A percentile compares a stretch with the other conserved stretches of the same genome.
Conservation (phyloP, 2,797 vertebrate genomes). For the Tadarida brasiliensis region DNA sequence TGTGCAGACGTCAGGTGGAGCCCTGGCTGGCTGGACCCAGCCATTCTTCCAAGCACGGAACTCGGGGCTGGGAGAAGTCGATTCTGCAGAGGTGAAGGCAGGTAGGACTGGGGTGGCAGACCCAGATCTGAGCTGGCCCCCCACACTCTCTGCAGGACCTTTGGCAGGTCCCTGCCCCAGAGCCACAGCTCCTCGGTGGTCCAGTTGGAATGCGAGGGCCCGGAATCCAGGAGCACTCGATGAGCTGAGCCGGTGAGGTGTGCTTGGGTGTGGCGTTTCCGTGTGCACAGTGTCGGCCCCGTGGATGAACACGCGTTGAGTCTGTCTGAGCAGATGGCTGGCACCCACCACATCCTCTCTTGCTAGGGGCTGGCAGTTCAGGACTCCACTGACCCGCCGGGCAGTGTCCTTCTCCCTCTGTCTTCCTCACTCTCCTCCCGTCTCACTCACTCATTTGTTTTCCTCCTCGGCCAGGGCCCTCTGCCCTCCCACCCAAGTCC, state of each 20-base stretch:
- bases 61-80: fast-evolving
- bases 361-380: not conserved
- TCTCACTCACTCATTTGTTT: not conserved
- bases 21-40: not conserved
- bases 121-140: not conserved
- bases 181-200: fast-evolving
- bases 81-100: not conserved
- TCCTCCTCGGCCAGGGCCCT: not conserved
- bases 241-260: not conserved
- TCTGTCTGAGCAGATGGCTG: not conserved
- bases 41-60: fast-evolving
- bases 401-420: not conserved
- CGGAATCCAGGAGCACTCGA: fast-evolving
- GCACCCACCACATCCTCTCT: too few species aligned
- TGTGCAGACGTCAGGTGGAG: fast-evolving
- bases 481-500: not conserved
- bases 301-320: not conserved
- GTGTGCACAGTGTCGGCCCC: fast-evolving
- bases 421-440: not conserved
- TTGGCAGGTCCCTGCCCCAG: not conserved
- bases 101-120: fast-evolving
- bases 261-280: not conserved
- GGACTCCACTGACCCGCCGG: not conserved
- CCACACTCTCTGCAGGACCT: fast-evolving
- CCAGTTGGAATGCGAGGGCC: fast-evolving